Conservation (phyloP, 2,113 vertebrate genomes). For the Spizaetus ornatus region DNA sequence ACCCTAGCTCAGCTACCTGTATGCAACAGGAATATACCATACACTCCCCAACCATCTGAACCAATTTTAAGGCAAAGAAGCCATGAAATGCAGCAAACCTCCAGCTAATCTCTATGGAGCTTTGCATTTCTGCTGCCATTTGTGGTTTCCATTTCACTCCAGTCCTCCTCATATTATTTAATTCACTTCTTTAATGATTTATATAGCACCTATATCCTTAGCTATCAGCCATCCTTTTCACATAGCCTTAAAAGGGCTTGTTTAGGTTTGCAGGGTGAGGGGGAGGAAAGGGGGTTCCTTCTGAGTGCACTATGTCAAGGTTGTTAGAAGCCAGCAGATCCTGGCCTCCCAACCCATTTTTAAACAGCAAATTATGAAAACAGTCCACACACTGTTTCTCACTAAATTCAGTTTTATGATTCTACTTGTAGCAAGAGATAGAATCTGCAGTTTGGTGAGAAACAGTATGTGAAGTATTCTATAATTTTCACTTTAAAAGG, state of each 20-base stretch:
- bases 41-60: background rate
- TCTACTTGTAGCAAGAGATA: background rate
- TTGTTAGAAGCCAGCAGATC: slow-evolving; percentile 26
- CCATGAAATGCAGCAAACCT: background rate
- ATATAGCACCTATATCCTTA: slow-evolving; percentile 39
- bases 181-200: background rate
- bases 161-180: background rate
- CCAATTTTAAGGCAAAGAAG: background rate
- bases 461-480: slow-evolving; percentile 25
- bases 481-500: slow-evolving; percentile 64
- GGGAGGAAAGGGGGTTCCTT: slow-evolving; percentile 9
- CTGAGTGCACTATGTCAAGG: background rate
- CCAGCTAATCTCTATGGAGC: background rate
- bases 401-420: background rate
- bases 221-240: background rate
- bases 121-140: background rate
- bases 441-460: slow-evolving; percentile 31
- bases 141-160: background rate
- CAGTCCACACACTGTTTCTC: background rate
- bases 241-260: slow-evolving; percentile 63
- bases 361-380: slow-evolving; percentile 4
- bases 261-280: slow-evolving; percentile 10
- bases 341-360: background rate
- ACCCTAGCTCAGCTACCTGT: background rate
- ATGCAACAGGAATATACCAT: background rate